A percentile compares a stretch with the other conserved stretches of the same genome.
These are phyloP conservation scores for Poecilia wingei DNA, from an alignment of 2,797 vertebrate genomes.

Conservation along the genomic window DNA sequence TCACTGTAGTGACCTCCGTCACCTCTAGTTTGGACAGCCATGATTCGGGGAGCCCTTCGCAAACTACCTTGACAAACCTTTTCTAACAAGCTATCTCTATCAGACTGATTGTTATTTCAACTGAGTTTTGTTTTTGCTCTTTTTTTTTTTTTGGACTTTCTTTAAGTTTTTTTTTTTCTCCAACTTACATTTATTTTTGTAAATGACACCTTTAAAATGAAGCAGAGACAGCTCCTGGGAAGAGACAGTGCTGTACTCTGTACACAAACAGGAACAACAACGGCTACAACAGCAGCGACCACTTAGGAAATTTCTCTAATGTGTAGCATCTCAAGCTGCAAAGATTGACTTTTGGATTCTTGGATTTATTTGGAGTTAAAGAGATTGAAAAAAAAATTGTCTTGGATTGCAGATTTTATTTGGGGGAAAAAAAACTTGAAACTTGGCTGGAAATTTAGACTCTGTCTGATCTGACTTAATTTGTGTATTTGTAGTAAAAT, in stretches of 20 bases:
- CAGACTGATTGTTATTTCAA: slow-evolving; percentile 70
- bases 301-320: slow-evolving; percentile 80
- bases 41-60: slow-evolving; percentile 98
- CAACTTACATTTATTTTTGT: slow-evolving; percentile 72
- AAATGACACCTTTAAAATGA: slow-evolving; percentile 85
- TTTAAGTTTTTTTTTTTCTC: slow-evolving; percentile 48
- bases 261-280: slow-evolving; percentile 71
- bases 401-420: slow-evolving; percentile 50
- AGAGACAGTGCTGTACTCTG: slow-evolving; percentile 80
- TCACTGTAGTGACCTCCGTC: slow-evolving; percentile 98
- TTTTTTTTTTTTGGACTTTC: slow-evolving; percentile 46
- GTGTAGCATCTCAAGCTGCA: slow-evolving; percentile 89
- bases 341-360: slow-evolving; percentile 55
- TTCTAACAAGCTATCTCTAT: slow-evolving; percentile 89
- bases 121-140: slow-evolving; percentile 69
- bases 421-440: slow-evolving; percentile 50
- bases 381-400: slow-evolving; percentile 53
- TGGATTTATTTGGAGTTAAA: slow-evolving; percentile 59
- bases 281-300: slow-evolving; percentile 68
- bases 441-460: slow-evolving; percentile 59
- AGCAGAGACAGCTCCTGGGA: slow-evolving; percentile 86
- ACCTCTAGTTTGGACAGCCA: slow-evolving; percentile 99
- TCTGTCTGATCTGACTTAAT: slow-evolving; percentile 68
- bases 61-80: slow-evolving; percentile 99
- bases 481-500: slow-evolving; percentile 76